These are phyloP conservation scores for Sinelater perroti DNA, from an alignment of 2,888 invertebrate genomes.

Conservation along the genomic window DNA sequence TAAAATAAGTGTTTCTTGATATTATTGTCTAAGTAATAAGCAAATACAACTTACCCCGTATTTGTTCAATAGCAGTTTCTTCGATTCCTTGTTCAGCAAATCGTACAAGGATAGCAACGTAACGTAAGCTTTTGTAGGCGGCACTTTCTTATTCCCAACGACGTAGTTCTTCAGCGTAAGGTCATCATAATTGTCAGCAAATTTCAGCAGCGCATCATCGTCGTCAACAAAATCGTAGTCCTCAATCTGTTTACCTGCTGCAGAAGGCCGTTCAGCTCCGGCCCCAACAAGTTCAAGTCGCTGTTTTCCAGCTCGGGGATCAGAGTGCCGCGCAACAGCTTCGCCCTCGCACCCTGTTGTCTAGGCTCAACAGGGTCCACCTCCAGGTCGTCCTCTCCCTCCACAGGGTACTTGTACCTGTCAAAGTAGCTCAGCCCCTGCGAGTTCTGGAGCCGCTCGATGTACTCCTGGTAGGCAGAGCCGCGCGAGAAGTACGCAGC, in stretches of 20 bases:
- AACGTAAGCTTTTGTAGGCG: constrained; percentile 68
- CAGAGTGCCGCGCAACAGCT: neutral
- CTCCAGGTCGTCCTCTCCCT: constrained; percentile 3
- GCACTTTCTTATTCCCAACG: constrained; percentile 62
- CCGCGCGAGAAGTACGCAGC: constrained; percentile 36
- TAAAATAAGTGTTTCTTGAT: no score
- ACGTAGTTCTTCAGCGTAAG: constrained; percentile 49
- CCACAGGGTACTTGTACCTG: constrained; percentile 32
- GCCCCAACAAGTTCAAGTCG: constrained; percentile 52
- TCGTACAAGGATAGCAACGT: constrained; percentile 70
- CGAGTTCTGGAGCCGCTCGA: constrained; percentile 45
- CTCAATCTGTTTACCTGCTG: constrained; percentile 53
- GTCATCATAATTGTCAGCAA: constrained; percentile 55
- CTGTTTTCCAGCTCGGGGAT: constrained; percentile 34
- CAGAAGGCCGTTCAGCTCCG: constrained; percentile 55
- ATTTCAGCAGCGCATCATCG: constrained; percentile 49
- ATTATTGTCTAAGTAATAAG: neutral
- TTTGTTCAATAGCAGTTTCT: constrained; percentile 69
- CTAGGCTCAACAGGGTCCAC: neutral
- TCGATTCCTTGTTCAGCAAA: constrained; percentile 71
- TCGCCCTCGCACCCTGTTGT: neutral
- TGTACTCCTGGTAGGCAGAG: constrained; percentile 38
- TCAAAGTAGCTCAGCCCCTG: constrained; percentile 44
- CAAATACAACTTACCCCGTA: constrained; percentile 64
- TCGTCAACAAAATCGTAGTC: constrained; percentile 47